Evolutionary conservation across 2,888 invertebrate genomes (phyloP), one percentile per base, ranked within the genome.

Genomic region (Neoascia interrupta): DNA sequence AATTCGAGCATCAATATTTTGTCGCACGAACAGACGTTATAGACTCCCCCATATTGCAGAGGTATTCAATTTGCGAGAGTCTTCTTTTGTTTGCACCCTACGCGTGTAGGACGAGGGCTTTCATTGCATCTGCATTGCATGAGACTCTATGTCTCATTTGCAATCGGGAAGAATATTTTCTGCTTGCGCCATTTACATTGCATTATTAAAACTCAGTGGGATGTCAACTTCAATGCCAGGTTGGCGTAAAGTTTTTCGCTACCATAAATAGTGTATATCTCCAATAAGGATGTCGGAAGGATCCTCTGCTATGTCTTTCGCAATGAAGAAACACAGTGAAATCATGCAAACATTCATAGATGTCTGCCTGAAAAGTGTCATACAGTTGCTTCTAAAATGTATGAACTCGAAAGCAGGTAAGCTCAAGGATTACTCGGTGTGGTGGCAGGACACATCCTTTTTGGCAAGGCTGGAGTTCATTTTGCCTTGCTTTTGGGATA

Each of bases 1-100:
- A 61, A 73, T 61, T 72, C 66, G 68, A 79, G 73, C 73, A 68
- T 79, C 79, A 73, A 79, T 79, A 79, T 68, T 79, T 79, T 79
- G 79, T 68, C 56, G 61, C 58, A 64, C 63, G 23, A 56, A 51
- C 43, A 58, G n/a, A 31, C 26, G 21, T n/a, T 4, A 34, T 23
- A 3, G 5, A n/a, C n/a, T n/a, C 8, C 31, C 34, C 2, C 21
- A 5, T 11, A 39, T 37, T 6, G 10, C 37, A 21, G 1, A 8
- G 8, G 15, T 6, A 19, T 36, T 11, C 19, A 49, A 11, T 34
- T 11, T 28, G 31, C n/a, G 10, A 6, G 31, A 10, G 15, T 1
- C n/a, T 10, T n/a, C 23, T 36, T 34, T 58, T n/a, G 31, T 18
- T 19, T 49, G 13, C 39, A 31, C 18, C 26, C 54, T 21, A 16